Evolutionary conservation across 2,797 vertebrate species (phyloP), one percentile per base, ranked within the genome.

Genomic region (Helostoma temminkii): DNA sequence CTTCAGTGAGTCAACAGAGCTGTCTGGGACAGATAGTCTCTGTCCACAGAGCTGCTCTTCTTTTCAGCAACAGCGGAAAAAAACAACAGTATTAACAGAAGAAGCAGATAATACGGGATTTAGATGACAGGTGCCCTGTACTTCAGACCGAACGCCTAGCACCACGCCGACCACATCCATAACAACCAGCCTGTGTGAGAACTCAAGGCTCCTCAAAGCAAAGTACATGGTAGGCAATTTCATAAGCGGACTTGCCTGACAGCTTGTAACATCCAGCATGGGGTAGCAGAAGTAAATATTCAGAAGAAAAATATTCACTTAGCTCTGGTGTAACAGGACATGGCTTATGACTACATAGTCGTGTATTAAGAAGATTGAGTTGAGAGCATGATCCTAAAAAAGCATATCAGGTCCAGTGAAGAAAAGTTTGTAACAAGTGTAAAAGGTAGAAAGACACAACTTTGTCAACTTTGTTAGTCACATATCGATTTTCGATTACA

Each of bases 1-100:
- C 75, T 49, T 66, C 57, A 61, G 55, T 63, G 81, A 87, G 83
- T 85, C 79, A 69, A 83, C 65, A 83, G 49, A 69, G 76, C 72
- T 76, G 79, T 76, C 25, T 69, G 78, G 71, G 66, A 77, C 78
- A 68, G 79, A 81, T 75, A 63, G 36, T 52, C 66, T 71, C 66
- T 55, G 75, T 86, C 74, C 19, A 19, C 74, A 15, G 54, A 43
- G 30, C 59, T 43, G 64, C 9, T 26, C 6, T 50, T 43, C 60
- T 55, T 78, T 47, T 65, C 30, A 66, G 53, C 49, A n/a, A 67
- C 68, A 19, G 28, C 2, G 5, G 3, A 14, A 36, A 46, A 43
- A 62, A 62, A 36, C 66, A 42, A 39, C 54, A 43, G 74, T 58
- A 66, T 66, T 70, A 66, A 67, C 66, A 75, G 55, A 71, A 47